These are phyloP conservation scores for Acanthurus leucopareius DNA, from an alignment of 2,797 vertebrate species.

Conservation along the genomic window DNA sequence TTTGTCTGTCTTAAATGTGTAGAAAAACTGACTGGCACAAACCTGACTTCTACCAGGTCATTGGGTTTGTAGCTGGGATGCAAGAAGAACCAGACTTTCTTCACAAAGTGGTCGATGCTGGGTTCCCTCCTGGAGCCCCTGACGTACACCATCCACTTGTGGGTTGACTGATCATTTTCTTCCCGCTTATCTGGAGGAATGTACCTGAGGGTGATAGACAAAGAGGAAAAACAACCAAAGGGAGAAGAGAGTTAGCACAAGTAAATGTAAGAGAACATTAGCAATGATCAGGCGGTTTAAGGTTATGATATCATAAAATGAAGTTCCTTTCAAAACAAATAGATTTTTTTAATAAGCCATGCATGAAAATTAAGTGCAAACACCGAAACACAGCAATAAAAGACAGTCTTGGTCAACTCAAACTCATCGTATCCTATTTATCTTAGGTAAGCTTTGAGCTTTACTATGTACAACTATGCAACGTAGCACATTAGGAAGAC, in stretches of 20 bases:
- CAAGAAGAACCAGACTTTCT: conserved; percentile 99
- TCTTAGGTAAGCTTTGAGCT: background rate
- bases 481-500: background rate
- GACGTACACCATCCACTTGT: conserved; percentile 99
- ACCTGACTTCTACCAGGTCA: conserved; percentile 99
- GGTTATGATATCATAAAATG: no score
- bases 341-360: no score
- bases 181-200: conserved; percentile 98
- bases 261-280: background rate
- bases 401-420: background rate
- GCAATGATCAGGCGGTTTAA: background rate
- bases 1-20: background rate
- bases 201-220: conserved; percentile 85
- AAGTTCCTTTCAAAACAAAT: background rate
- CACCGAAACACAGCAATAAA: background rate
- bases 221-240: conserved; percentile 1
- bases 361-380: background rate
- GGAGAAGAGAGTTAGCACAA: background rate
- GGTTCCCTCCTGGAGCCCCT: conserved; percentile 96
- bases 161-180: conserved; percentile 98
- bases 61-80: conserved; percentile 99
- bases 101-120: conserved; percentile 98
- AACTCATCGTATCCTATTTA: background rate
- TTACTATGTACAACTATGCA: background rate
- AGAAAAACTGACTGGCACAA: conserved; percentile 50